Conservation (phyloP, 2,888 invertebrate genomes). For the Sarcophaga carnaria region DNA sequence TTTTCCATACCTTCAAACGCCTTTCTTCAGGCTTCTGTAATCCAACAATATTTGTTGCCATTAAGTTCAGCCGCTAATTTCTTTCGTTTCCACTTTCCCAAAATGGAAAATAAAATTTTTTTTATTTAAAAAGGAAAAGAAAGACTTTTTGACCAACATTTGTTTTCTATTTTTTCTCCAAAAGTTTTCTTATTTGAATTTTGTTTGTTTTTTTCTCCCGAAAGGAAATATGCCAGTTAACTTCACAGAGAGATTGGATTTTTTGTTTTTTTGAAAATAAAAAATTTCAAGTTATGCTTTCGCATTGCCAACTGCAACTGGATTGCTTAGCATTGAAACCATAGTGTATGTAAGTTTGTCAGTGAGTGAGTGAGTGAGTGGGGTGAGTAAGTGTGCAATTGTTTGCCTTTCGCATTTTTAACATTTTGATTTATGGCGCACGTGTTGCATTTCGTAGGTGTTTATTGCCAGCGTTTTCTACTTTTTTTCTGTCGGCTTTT, state of each 20-base stretch:
- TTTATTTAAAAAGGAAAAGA: not conserved
- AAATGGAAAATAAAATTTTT: constrained; percentile 44
- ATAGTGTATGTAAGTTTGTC: not conserved
- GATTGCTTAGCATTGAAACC: not conserved
- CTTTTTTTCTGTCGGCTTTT: constrained; percentile 41
- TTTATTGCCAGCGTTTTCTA: constrained; percentile 38
- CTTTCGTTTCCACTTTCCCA: constrained; percentile 43
- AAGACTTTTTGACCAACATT: constrained; percentile 48
- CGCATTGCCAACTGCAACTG: not conserved
- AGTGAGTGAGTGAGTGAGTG: not conserved
- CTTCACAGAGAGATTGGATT: constrained; percentile 31
- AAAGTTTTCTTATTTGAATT: not conserved
- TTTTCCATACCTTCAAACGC: constrained; percentile 32
- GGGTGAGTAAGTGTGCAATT: constrained; percentile 4
- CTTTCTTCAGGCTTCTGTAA: constrained; percentile 5
- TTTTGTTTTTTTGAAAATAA: not conserved
- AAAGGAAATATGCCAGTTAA: constrained; percentile 45
- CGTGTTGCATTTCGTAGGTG: constrained; percentile 67
- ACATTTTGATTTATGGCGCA: constrained; percentile 59
- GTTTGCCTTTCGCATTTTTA: constrained; percentile 4
- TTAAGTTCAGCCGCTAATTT: constrained; percentile 42
- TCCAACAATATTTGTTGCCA: constrained; percentile 28
- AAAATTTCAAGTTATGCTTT: not conserved
- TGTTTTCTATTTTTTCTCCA: constrained; percentile 15
- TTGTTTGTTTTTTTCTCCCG: constrained; percentile 27